Percentiles rank a stretch among this genome's conserved stretches.
phyloP scores from a whole-genome alignment of 2,888 invertebrate genomes.

The Idaea aversata region DNA sequence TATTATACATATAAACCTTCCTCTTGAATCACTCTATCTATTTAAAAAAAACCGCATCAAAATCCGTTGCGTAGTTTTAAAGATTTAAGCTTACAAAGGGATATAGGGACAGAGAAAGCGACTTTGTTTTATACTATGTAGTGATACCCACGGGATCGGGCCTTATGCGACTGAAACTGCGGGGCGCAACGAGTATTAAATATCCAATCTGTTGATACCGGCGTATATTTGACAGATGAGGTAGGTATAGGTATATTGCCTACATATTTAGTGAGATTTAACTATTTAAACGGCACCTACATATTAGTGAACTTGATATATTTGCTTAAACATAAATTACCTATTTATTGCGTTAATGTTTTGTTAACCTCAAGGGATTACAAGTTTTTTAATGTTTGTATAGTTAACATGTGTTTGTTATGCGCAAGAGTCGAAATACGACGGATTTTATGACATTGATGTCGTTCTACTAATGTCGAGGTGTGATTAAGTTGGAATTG shows the following conservation, averaged over 20 bases:
- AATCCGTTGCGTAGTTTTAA: no score
- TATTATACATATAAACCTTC: no score
- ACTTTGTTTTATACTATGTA: no score
- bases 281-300: constrained; percentile 62
- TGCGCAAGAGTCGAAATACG: constrained; percentile 28
- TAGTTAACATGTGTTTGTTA: constrained; percentile 65
- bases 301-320: constrained; percentile 64
- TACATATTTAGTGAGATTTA: constrained; percentile 30
- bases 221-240: no score
- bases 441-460: constrained; percentile 25
- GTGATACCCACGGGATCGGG: no score
- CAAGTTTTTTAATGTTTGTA: constrained; percentile 69
- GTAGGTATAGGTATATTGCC: not conserved
- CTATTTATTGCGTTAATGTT: constrained; percentile 69
- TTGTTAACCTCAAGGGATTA: constrained; percentile 76
- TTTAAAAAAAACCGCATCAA: no score
- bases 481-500: not conserved
- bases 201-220: no score
- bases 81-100: no score
- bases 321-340: constrained; percentile 61
- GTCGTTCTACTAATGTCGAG: not conserved
- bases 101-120: no score
- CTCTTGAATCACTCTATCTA: no score
- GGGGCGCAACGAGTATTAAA: no score
- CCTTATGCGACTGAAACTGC: no score